These are phyloP conservation scores for Lepus europaeus DNA, from an alignment of 2,113 vertebrate genomes.

Conservation along the genomic window DNA sequence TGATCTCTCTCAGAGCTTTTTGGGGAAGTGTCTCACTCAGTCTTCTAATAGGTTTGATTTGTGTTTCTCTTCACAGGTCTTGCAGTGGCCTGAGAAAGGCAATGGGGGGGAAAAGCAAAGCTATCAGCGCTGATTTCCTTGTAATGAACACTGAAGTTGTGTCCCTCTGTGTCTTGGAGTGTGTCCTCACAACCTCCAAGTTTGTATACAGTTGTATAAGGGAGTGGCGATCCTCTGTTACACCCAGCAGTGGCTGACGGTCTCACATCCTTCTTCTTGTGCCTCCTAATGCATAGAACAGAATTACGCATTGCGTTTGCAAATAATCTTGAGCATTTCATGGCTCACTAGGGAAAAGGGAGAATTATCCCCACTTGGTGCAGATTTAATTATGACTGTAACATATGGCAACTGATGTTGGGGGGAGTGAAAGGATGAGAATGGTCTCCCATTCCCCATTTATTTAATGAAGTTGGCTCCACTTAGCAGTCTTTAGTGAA, in stretches of 20 bases:
- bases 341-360: background rate
- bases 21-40: background rate
- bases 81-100: background rate
- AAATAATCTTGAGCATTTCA: background rate
- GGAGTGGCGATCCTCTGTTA: background rate
- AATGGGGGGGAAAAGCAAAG: background rate
- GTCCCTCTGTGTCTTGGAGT: background rate
- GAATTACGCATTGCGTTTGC: background rate
- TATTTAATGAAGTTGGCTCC: background rate
- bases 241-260: background rate
- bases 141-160: background rate
- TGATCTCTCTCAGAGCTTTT: background rate
- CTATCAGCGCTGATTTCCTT: background rate
- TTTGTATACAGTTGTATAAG: background rate
- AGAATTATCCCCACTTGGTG: background rate
- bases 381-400: background rate
- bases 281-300: background rate
- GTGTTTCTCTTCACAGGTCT: background rate
- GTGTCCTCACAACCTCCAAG: background rate
- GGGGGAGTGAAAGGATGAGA: background rate
- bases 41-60: background rate
- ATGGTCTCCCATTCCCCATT: background rate
- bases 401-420: background rate
- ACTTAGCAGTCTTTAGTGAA: constrained; percentile 18
- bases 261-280: background rate